Evolutionary conservation across 2,797 vertebrate species (phyloP), one percentile per base, ranked within the genome.

Genomic region (Tadarida brasiliensis): DNA sequence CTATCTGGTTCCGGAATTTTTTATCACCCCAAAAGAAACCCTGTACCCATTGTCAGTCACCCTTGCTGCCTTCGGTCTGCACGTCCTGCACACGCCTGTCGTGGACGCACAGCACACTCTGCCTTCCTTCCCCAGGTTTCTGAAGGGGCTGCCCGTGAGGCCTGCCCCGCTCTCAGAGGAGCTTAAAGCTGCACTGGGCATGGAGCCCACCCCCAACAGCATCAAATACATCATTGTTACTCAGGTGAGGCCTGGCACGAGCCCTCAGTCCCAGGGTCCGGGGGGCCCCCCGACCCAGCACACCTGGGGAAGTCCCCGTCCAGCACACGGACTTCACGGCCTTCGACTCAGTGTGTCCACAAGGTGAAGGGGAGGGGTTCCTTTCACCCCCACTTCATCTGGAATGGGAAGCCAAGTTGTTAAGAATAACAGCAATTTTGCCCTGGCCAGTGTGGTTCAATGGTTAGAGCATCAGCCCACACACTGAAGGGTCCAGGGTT

Each of bases 211-310:
- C 54, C 98, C 99, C 0, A 99, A 98, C 5, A 98, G 98, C 57
- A 91, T 99, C 88, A 98, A 90, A 81, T 99, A 99, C 86, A 97
- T 99, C 92, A 99, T 99, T 28, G 99, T 98, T 97, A 99, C 99
- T 22, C 98, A 99, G 99, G 99, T 99, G 98, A 11, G 94, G 33
- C 71, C 63, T 4, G 71, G 47, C 15, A 17, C 47, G 9, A 2
- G 61, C 61, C 61, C 77, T 35, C 7, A 47, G 30, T 39, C 54
- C 70, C 63, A n/a, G 74, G 19, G 19, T 54, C 19, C 30, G 12
- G 44, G 76, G 59, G 44, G 7, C 80, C 39, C 30, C 19, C 5
- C 0, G 4, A 20, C 81, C 12, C 30, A 24, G 81, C 61, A 51
- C 61, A 65, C 81, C 19, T 24, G 63, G 30, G 81, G 61, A 33